Conservation (phyloP, 2,113 vertebrate genomes). For the Mustela nigripes region DNA sequence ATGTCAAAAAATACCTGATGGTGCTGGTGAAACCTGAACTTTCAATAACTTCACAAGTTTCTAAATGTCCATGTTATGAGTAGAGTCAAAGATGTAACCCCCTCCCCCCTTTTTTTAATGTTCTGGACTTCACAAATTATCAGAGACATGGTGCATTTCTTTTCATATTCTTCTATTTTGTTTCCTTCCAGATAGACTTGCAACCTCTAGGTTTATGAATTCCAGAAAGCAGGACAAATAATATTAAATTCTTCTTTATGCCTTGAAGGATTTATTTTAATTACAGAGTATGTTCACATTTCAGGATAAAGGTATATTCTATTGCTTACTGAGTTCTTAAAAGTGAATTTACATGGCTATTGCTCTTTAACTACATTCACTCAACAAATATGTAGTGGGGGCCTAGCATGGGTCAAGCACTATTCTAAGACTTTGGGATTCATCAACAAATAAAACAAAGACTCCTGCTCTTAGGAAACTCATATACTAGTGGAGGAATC, state of each 20-base stretch:
- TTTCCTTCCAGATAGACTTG: neutral
- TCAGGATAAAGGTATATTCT: neutral
- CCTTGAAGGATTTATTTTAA: slow-evolving; percentile 57
- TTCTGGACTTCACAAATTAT: neutral
- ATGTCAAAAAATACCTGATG: slow-evolving; percentile 37
- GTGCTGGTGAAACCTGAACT: slow-evolving; percentile 21
- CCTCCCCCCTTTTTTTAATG: neutral
- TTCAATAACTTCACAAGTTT: neutral
- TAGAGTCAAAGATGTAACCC: neutral
- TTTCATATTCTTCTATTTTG: neutral
- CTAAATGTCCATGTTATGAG: neutral
- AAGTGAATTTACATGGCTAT: neutral
- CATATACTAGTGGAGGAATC: neutral
- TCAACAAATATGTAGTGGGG: neutral
- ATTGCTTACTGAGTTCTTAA: slow-evolving; percentile 37
- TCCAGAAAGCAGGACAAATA: slow-evolving; percentile 3
- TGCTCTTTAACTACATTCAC: neutral
- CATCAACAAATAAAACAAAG: neutral
- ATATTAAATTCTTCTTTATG: slow-evolving; percentile 11
- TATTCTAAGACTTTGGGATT: neutral
- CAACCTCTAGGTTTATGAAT: neutral
- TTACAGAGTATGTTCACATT: slow-evolving; percentile 5
- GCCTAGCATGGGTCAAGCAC: neutral
- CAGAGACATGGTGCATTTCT: neutral
- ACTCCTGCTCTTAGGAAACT: neutral